Base-by-base conservation (phyloP, 2,797 vertebrate species). In the Pseudomugil gertrudae region DNA sequence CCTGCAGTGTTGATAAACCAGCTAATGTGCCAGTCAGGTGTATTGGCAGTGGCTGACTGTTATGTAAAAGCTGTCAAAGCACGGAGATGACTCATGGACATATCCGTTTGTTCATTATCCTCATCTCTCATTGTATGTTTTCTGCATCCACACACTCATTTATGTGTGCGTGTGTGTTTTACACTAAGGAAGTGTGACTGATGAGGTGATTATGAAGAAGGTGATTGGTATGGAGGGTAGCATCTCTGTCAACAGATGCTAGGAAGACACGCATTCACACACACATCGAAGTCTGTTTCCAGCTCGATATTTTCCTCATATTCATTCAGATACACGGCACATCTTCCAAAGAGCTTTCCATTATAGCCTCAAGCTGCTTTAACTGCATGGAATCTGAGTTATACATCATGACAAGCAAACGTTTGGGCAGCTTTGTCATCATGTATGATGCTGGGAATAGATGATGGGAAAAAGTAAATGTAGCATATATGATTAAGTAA, bases 151-250 rank as follows among this genome's bases (percentile, higher is more conserved):
- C 33, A 35, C 33, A 35, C 35, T 3, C 33, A 14, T 36, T 36
- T 4, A 4, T 9, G 17, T 45, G 27, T 61, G 57, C 54, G 9
- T 57, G 19, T 58, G 35, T 4, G 38, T 48, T 53, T 65, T 63
- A 57, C 1, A 6, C 51, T 35, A 32, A 63, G 66, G 52, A 63
- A 58, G 40, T 76, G 68, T 82, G 69, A 84, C 68, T 79, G 69
- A 83, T 76, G 60, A 78, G 59, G 65, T 79, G 65, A 83, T 83
- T 70, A 79, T 73, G 63, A 72, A 38, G 50, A 54, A 72, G 70
- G 60, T 63, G 55, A 80, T 84, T 67, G 63, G 59, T 68, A 57
- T 74, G 68, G 63, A 63, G 60, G 13, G 11, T 33, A 54, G 21
- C 36, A 13, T 58, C 43, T 57, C 62, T 63, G 63, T 63, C 61